A percentile compares a stretch with the other conserved stretches of the same genome.
Conservation (phyloP, 2,888 invertebrate species). For the Campoletis raptor region DNA sequence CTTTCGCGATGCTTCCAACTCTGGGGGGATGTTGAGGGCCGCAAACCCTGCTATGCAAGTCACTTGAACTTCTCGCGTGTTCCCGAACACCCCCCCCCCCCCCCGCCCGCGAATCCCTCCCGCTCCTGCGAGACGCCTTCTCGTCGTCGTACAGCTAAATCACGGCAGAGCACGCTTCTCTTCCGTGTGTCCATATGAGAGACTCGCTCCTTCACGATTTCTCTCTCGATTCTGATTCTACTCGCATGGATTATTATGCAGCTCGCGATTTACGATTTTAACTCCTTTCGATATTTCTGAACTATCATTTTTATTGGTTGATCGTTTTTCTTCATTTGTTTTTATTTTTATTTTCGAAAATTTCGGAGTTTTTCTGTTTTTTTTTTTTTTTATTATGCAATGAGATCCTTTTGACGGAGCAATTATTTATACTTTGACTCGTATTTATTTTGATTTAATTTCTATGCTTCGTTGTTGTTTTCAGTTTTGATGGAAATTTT, state of each 20-base stretch:
- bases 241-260: constrained; percentile 9
- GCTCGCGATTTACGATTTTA: background rate
- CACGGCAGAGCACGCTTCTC: constrained; percentile 20
- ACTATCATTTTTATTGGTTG: background rate
- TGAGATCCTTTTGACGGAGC: background rate
- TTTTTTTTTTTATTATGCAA: too few relatives aligned
- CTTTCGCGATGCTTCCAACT: constrained; percentile 24
- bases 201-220: constrained; percentile 11
- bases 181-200: background rate
- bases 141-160: constrained; percentile 16
- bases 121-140: constrained; percentile 17
- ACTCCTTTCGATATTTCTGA: background rate
- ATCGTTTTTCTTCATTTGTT: background rate
- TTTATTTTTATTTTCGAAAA: background rate
- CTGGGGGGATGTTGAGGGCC: background rate
- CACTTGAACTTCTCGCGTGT: background rate
- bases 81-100: constrained; percentile 30
- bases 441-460: background rate
- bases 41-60: background rate
- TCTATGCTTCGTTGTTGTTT: too few relatives aligned
- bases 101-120: constrained; percentile 17
- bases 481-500: too few relatives aligned
- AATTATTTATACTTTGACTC: background rate
- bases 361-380: background rate
- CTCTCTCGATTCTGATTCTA: background rate